Conservation (phyloP, 2,888 invertebrate genomes). For the Octonoba sinensis region DNA sequence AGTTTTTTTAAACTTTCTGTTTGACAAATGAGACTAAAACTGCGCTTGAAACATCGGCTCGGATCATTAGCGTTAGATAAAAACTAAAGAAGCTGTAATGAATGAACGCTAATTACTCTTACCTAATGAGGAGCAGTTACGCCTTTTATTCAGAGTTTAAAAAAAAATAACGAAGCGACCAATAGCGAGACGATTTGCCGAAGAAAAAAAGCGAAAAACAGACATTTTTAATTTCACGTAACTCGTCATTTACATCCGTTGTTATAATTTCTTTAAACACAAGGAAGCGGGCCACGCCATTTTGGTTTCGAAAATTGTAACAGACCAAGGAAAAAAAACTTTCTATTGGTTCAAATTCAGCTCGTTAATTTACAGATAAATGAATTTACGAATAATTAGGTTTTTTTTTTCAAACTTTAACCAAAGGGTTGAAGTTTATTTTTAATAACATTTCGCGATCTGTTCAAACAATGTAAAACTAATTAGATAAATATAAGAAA, state of each 20-base stretch:
- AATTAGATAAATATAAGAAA: too few relatives aligned
- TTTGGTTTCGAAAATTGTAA: too few relatives aligned
- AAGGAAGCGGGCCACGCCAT: too few relatives aligned
- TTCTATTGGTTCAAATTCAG: too few relatives aligned
- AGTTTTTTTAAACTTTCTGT: constrained; percentile 13
- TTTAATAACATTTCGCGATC: too few relatives aligned
- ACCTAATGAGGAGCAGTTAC: constrained; percentile 39
- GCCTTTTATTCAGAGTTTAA: background rate
- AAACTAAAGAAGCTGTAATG: constrained; percentile 29
- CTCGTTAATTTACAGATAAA: too few relatives aligned
- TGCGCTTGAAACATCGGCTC: constrained; percentile 48
- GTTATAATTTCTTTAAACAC: too few relatives aligned
- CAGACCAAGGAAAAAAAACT: too few relatives aligned
- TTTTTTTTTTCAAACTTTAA: too few relatives aligned
- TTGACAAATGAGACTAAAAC: constrained; percentile 59
- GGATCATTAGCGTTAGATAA: constrained; percentile 54
- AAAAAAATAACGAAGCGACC: constrained; percentile 23
- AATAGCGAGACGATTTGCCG: background rate
- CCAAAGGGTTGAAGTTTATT: too few relatives aligned
- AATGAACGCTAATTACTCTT: constrained; percentile 54
- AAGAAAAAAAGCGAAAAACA: constrained; percentile 20
- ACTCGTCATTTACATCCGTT: constrained; percentile 16
- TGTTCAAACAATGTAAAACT: too few relatives aligned
- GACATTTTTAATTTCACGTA: constrained; percentile 52
- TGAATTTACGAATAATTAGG: too few relatives aligned